These are phyloP conservation scores for Drosophila micromelanica DNA, from an alignment of 1,140 invertebrate genomes.

Conservation along the genomic window DNA sequence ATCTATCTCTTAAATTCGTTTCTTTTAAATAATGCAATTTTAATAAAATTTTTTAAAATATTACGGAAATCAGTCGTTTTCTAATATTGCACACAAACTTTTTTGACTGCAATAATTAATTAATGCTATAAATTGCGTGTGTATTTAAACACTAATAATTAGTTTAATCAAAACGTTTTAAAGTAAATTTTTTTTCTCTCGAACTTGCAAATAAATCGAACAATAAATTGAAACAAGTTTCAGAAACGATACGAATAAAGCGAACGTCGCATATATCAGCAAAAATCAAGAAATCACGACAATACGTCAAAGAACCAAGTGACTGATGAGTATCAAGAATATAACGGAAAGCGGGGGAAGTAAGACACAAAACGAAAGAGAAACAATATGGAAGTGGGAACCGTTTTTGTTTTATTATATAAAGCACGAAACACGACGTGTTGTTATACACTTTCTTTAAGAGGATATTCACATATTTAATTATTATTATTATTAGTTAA, in stretches of 20 bases:
- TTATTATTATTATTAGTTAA: background rate
- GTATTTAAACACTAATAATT: slow-evolving; percentile 25
- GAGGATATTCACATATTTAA: background rate
- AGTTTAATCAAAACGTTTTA: slow-evolving; percentile 28
- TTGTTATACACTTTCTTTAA: background rate
- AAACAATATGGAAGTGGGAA: background rate
- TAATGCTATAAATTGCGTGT: background rate
- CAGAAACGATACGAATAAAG: background rate
- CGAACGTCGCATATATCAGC: background rate
- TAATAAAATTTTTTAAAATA: slow-evolving; percentile 1
- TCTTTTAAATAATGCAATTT: background rate
- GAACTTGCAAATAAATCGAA: background rate
- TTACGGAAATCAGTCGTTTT: slow-evolving; percentile 9
- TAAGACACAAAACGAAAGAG: background rate
- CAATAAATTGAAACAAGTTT: slow-evolving; percentile 29
- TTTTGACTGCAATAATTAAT: slow-evolving; percentile 20
- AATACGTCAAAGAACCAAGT: slow-evolving; percentile 1
- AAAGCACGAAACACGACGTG: slow-evolving; percentile 2
- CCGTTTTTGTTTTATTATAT: slow-evolving; percentile 12
- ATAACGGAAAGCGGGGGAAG: slow-evolving; percentile 6
- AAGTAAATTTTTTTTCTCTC: background rate
- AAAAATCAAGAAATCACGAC: slow-evolving; percentile 30
- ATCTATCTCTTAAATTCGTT: slow-evolving; percentile 1
- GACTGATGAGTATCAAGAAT: slow-evolving; percentile 3
- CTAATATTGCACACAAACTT: slow-evolving; percentile 7